These are phyloP conservation scores for Tipula lateralis DNA, from an alignment of 2,888 invertebrate genomes.

Conservation along the genomic window DNA sequence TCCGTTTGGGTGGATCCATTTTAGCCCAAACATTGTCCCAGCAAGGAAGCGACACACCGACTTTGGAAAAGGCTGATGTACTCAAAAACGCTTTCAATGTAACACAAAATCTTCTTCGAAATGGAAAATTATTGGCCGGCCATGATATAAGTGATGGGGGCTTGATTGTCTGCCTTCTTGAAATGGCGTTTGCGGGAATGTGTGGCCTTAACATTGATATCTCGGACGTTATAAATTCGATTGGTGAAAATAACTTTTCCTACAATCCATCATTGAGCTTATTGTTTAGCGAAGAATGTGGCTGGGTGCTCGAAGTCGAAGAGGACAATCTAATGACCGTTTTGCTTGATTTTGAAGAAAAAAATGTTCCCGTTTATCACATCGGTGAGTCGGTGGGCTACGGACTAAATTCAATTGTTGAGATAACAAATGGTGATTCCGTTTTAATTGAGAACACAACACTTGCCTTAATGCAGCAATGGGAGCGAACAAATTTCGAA, in stretches of 20 bases:
- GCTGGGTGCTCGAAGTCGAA: slow-evolving; percentile 74
- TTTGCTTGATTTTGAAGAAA: slow-evolving; percentile 56
- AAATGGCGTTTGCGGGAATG: slow-evolving; percentile 95
- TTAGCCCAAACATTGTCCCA: slow-evolving; percentile 86
- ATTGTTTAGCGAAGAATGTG: slow-evolving; percentile 80
- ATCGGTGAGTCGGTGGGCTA: slow-evolving; percentile 64
- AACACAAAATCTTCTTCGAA: slow-evolving; percentile 78
- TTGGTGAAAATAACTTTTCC: slow-evolving; percentile 37
- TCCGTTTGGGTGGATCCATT: slow-evolving; percentile 85
- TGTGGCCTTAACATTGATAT: slow-evolving; percentile 65
- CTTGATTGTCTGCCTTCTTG: slow-evolving; percentile 78
- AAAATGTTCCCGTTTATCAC: slow-evolving; percentile 58
- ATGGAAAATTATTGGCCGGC: slow-evolving; percentile 58
- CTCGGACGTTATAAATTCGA: slow-evolving; percentile 49
- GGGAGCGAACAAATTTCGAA: slow-evolving; percentile 94
- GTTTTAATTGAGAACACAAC: slow-evolving; percentile 58
- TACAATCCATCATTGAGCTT: slow-evolving; percentile 56
- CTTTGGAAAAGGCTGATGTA: slow-evolving; percentile 64
- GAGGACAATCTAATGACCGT: slow-evolving; percentile 55
- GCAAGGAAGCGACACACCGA: slow-evolving; percentile 74
- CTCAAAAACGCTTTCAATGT: slow-evolving; percentile 73
- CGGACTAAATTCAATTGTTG: slow-evolving; percentile 55
- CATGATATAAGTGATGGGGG: slow-evolving; percentile 98
- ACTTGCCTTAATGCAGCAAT: slow-evolving; percentile 68
- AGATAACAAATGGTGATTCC: slow-evolving; percentile 37